phyloP scores from a whole-genome alignment of 2,888 invertebrate genomes.

The Acleris emargana region DNA sequence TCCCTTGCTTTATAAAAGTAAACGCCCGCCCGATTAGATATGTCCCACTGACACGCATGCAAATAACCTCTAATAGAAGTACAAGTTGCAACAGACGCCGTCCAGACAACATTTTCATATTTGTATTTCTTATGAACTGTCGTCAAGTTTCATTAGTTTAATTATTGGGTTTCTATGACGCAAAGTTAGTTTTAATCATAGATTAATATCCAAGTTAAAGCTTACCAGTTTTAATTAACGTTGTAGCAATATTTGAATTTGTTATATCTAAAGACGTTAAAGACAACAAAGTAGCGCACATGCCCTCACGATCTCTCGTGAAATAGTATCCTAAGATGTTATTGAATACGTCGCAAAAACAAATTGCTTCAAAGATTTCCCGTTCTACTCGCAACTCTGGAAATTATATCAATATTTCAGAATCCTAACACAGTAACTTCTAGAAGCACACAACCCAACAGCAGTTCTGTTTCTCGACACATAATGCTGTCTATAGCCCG shows the following conservation, averaged over 20 bases:
- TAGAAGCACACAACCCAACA: too few species aligned
- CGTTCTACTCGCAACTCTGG: background rate
- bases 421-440: too few species aligned
- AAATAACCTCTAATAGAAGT: conserved; percentile 38
- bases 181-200: conserved; percentile 3
- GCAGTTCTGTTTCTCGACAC: too few species aligned
- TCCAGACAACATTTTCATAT: conserved; percentile 29
- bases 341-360: conserved; percentile 8
- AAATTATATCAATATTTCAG: too few species aligned
- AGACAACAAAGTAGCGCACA: too few species aligned
- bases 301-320: background rate
- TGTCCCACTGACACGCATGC: conserved; percentile 36
- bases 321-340: background rate
- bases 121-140: conserved; percentile 19
- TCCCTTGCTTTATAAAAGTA: conserved; percentile 14
- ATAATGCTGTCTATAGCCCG: too few species aligned
- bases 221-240: conserved; percentile 8
- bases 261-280: too few species aligned
- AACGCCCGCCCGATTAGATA: conserved; percentile 19
- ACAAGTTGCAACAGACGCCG: conserved; percentile 28
- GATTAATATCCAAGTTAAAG: conserved; percentile 17
- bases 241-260: background rate
- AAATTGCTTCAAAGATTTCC: conserved; percentile 19
- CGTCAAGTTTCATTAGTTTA: conserved; percentile 23
- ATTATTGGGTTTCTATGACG: conserved; percentile 19